phyloP scores from a whole-genome alignment of 2,888 invertebrate species.

The Nymphalis polychloros region DNA sequence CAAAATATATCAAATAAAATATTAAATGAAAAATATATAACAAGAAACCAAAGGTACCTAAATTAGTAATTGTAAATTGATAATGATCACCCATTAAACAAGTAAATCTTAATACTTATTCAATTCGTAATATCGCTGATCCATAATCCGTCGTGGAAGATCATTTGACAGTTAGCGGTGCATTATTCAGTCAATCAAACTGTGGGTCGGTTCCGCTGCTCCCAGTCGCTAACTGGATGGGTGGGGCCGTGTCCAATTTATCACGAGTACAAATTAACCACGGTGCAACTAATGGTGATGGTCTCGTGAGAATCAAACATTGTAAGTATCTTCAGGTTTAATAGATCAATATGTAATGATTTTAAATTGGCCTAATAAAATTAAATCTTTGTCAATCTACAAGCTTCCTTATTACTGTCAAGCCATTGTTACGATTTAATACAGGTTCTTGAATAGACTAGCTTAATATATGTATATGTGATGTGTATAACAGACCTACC shows the following conservation, averaged over 20 bases:
- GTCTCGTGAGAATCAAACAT: conserved; percentile 50
- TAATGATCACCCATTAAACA: neutral
- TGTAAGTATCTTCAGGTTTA: neutral
- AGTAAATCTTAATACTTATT: neutral
- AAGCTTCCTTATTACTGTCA: too few relatives aligned
- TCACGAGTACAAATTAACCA: conserved; percentile 51
- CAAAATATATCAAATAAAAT: too few relatives aligned
- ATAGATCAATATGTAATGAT: neutral
- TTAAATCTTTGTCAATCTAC: too few relatives aligned
- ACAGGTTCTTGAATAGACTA: too few relatives aligned
- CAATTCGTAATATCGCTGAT: neutral
- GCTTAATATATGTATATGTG: too few relatives aligned
- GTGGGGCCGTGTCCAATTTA: conserved; percentile 58
- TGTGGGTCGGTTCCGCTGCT: conserved; percentile 63
- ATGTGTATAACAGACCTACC: too few relatives aligned
- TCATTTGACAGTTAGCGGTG: conserved; percentile 40
- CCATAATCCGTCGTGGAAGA: conserved; percentile 19
- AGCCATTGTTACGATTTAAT: too few relatives aligned
- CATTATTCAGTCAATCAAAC: conserved; percentile 69
- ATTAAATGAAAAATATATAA: neutral
- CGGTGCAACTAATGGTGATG: conserved; percentile 46
- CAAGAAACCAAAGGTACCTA: neutral
- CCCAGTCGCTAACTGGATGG: conserved; percentile 55
- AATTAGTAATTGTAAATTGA: neutral
- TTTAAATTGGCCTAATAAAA: too few relatives aligned